phyloP scores from a whole-genome alignment of 1,140 invertebrate species.

The Homarus americanus region DNA sequence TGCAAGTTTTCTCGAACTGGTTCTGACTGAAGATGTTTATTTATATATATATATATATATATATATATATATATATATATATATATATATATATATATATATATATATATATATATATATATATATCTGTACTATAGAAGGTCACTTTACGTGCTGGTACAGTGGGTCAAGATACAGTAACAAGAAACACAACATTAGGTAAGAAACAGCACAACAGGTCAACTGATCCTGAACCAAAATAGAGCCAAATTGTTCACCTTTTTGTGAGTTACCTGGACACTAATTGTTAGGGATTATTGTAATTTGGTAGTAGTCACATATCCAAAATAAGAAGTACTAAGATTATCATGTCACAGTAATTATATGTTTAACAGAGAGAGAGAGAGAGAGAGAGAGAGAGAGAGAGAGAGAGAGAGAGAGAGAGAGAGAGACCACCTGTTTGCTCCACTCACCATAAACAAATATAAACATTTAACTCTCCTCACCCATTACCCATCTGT shows the following conservation, averaged over 20 bases:
- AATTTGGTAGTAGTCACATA: not conserved
- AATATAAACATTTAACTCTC: too few relatives aligned
- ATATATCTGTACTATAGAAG: not conserved
- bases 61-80: slow-evolving; percentile 6
- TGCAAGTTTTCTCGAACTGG: not conserved
- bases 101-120: slow-evolving; percentile 6
- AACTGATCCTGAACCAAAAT: not conserved
- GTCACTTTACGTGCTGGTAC: too few relatives aligned
- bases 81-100: slow-evolving; percentile 6
- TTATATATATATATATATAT: slow-evolving; percentile 1
- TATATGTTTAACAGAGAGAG: not conserved
- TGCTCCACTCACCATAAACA: too few relatives aligned
- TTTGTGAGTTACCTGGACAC: not conserved
- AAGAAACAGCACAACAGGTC: too few relatives aligned
- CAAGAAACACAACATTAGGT: too few relatives aligned
- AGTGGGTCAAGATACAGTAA: too few relatives aligned
- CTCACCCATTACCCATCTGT: too few relatives aligned
- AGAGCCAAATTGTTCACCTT: not conserved
- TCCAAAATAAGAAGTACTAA: not conserved
- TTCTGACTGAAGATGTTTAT: not conserved
- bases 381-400: not conserved
- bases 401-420: not conserved
- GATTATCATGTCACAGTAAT: not conserved
- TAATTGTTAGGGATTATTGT: not conserved
- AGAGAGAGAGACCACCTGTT: too few relatives aligned